phyloP scores from a whole-genome alignment of 2,888 invertebrate species.

The Cataglyphis altisquamis region DNA sequence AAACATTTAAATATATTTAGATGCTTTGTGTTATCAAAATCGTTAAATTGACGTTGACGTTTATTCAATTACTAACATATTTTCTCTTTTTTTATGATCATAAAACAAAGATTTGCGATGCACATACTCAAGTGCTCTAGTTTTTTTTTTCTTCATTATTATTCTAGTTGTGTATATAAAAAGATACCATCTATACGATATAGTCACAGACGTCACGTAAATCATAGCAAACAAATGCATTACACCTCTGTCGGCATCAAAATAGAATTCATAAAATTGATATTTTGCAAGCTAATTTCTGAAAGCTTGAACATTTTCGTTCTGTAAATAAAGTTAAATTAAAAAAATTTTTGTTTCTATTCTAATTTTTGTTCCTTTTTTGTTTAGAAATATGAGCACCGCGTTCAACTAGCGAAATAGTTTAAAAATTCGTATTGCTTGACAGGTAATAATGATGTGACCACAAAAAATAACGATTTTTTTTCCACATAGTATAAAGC shows the following conservation, averaged over 20 bases:
- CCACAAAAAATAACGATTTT: conserved; percentile 40
- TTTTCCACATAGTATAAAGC: not conserved
- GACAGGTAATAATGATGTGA: not conserved
- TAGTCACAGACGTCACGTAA: conserved; percentile 23
- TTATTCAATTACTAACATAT: not conserved
- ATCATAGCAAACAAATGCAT: conserved; percentile 1
- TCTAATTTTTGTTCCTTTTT: too few species aligned
- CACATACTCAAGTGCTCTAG: not conserved
- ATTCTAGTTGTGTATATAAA: conserved; percentile 25
- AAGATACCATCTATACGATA: conserved; percentile 26
- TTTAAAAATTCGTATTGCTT: not conserved
- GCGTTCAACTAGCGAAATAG: not conserved
- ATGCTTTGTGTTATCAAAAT: not conserved
- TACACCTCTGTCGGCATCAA: not conserved
- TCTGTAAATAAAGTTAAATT: not conserved
- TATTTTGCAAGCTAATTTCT: not conserved
- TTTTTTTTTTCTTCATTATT: conserved; percentile 23
- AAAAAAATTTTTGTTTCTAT: not conserved
- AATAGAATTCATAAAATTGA: not conserved
- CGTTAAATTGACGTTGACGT: not conserved
- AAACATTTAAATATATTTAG: not conserved
- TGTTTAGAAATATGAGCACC: not conserved
- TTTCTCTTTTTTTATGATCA: conserved; percentile 12
- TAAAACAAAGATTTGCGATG: conserved; percentile 5
- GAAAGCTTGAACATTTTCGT: not conserved